Percentiles rank a stretch among this genome's conserved stretches.
phyloP scores from a whole-genome alignment of 2,113 vertebrate species.

The Mugil cephalus region DNA sequence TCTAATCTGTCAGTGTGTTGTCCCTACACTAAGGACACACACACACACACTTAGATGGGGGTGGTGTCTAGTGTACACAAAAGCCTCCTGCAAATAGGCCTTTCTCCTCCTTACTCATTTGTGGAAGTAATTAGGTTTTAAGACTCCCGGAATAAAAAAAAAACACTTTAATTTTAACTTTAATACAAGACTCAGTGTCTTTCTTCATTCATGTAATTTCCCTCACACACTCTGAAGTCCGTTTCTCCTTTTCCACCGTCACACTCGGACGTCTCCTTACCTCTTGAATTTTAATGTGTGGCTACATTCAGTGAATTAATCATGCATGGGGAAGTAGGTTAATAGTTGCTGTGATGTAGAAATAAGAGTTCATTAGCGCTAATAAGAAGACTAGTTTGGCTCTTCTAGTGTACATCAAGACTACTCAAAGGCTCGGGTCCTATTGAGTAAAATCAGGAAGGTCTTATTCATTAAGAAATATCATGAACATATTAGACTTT shows the following conservation, averaged over 20 bases:
- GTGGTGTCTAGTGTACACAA: constrained; percentile 3
- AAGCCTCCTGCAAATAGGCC: constrained; percentile 28
- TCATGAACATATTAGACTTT: no score
- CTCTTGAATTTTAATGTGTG: constrained; percentile 48
- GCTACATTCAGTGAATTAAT: constrained; percentile 68
- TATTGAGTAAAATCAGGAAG: constrained; percentile 34
- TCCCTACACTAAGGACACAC: constrained; percentile 47
- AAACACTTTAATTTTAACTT: constrained; percentile 28
- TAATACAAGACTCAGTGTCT: background rate
- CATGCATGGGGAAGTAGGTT: constrained; percentile 58
- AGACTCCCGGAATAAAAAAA: constrained; percentile 33
- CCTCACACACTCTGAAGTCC: constrained; percentile 80
- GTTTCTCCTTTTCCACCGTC: constrained; percentile 31
- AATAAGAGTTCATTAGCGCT: constrained; percentile 72
- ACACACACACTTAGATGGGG: constrained; percentile 7
- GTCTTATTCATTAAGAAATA: constrained; percentile 21
- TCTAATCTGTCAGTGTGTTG: constrained; percentile 55
- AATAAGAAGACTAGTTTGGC: constrained; percentile 52
- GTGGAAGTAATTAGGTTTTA: constrained; percentile 44
- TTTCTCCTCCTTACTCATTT: constrained; percentile 40
- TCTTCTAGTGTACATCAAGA: constrained; percentile 42
- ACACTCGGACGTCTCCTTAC: background rate
- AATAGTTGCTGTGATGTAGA: constrained; percentile 74
- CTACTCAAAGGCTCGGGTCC: constrained; percentile 34
- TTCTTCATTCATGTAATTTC: constrained; percentile 48